These are phyloP conservation scores for Netelia melanura DNA, from an alignment of 2,888 invertebrate species.

Conservation along the genomic window DNA sequence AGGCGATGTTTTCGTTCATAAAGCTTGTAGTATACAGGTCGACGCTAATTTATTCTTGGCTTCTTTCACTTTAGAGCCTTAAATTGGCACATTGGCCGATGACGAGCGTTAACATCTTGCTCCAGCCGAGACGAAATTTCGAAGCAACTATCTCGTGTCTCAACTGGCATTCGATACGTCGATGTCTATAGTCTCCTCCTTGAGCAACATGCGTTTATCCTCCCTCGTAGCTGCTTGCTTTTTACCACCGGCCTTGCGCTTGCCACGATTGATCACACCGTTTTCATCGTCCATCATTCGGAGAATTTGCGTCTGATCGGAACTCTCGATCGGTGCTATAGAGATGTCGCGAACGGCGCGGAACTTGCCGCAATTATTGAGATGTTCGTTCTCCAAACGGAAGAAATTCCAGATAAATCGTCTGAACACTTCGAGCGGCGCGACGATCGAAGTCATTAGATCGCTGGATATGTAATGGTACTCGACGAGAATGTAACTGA, in stretches of 20 bases:
- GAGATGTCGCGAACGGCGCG: conserved; percentile 99
- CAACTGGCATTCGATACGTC: conserved; percentile 83
- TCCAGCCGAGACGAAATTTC: not conserved
- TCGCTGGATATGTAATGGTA: conserved; percentile 91
- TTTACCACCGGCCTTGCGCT: conserved; percentile 84
- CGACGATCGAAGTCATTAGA: conserved; percentile 93
- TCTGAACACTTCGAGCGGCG: conserved; percentile 95
- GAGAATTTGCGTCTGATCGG: conserved; percentile 95
- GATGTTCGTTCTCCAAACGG: conserved; percentile 99
- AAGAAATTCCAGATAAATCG: conserved; percentile 99
- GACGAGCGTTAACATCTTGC: not conserved
- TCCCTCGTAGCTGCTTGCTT: conserved; percentile 83
- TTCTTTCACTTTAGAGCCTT: not conserved
- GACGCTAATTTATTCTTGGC: conserved; percentile 12
- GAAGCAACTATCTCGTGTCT: conserved; percentile 59
- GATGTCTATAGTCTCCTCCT: conserved; percentile 83
- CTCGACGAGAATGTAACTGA: conserved; percentile 94
- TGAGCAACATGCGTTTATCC: conserved; percentile 85
- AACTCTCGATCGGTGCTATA: conserved; percentile 96
- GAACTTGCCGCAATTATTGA: conserved; percentile 99
- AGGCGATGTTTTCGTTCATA: conserved; percentile 1
- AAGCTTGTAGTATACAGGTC: not conserved
- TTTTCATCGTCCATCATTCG: conserved; percentile 98
- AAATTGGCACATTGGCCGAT: conserved; percentile 28
- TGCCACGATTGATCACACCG: conserved; percentile 92